Conservation (phyloP, 2,888 invertebrate species). For the Lepidochrysops patricia region DNA sequence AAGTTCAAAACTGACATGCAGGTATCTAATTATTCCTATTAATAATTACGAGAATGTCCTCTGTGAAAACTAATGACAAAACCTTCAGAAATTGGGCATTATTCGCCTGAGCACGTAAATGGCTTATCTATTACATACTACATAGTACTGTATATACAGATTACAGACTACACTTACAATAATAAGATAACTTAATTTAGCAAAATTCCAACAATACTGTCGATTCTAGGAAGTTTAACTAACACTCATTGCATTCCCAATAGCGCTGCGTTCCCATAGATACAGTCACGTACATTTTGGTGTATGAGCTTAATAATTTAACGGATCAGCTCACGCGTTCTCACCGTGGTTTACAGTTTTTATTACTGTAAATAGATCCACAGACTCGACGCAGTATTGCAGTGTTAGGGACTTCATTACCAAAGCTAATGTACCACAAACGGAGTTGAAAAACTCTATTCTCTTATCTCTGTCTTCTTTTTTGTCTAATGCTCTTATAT, state of each 20-base stretch:
- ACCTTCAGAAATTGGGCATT: too few relatives aligned
- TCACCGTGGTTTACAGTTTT: background rate
- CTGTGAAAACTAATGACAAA: too few relatives aligned
- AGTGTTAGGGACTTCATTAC: background rate
- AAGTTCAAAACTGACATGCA: too few relatives aligned
- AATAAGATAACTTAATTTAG: background rate
- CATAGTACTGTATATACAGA: too few relatives aligned
- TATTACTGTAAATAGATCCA: background rate
- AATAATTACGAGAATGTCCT: too few relatives aligned
- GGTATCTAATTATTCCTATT: too few relatives aligned
- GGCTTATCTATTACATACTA: too few relatives aligned
- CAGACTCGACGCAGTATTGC: background rate
- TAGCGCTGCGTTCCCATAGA: slow-evolving; percentile 3
- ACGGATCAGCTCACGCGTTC: slow-evolving; percentile 5
- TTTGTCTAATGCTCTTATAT: background rate
- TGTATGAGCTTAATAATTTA: slow-evolving; percentile 2
- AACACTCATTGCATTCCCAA: background rate
- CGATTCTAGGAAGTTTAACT: background rate
- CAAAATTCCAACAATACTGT: background rate
- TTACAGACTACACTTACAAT: too few relatives aligned
- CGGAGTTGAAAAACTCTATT: background rate
- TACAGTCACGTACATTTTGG: slow-evolving; percentile 27
- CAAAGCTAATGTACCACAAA: background rate
- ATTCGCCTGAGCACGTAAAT: too few relatives aligned
- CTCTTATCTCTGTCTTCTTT: background rate